These are phyloP conservation scores for Nephrotoma flavescens DNA, from an alignment of 2,888 invertebrate genomes.

Conservation along the genomic window DNA sequence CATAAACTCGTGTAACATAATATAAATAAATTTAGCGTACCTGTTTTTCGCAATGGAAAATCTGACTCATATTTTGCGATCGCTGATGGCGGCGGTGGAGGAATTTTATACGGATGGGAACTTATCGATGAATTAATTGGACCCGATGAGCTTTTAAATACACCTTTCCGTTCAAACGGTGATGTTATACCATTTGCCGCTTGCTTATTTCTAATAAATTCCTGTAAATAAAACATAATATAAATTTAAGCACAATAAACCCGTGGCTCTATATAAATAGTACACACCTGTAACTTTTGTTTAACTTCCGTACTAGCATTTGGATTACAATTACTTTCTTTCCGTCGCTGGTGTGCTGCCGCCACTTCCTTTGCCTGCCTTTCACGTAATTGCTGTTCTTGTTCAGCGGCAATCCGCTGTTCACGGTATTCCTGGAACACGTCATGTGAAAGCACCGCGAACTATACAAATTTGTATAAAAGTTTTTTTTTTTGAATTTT, in stretches of 20 bases:
- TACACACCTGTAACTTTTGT: conserved; percentile 71
- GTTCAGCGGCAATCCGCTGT: conserved; percentile 65
- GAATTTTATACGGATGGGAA: conserved; percentile 54
- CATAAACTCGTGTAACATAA: neutral
- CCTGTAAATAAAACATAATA: conserved; percentile 33
- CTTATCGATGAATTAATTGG: conserved; percentile 42
- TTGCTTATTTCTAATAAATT: conserved; percentile 67
- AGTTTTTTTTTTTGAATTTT: conserved; percentile 11
- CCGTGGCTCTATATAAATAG: neutral
- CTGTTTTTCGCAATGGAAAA: conserved; percentile 90
- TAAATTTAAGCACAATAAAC: neutral
- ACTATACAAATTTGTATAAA: conserved; percentile 27
- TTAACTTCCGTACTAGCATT: conserved; percentile 94
- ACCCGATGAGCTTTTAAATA: conserved; percentile 49
- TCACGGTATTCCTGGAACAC: conserved; percentile 68
- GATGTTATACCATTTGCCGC: conserved; percentile 55
- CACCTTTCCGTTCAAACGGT: conserved; percentile 38
- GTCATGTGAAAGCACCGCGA: conserved; percentile 34
- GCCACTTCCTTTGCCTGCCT: conserved; percentile 69
- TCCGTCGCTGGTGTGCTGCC: conserved; percentile 61
- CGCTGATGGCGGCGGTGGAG: conserved; percentile 41
- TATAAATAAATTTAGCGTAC: conserved; percentile 33
- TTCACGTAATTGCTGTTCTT: conserved; percentile 60
- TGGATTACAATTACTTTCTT: conserved; percentile 90
- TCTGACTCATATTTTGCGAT: conserved; percentile 42